Evolutionary conservation across 2,888 invertebrate genomes (phyloP), one percentile per base, ranked within the genome.

Genomic region (Drosophila prolongata): DNA sequence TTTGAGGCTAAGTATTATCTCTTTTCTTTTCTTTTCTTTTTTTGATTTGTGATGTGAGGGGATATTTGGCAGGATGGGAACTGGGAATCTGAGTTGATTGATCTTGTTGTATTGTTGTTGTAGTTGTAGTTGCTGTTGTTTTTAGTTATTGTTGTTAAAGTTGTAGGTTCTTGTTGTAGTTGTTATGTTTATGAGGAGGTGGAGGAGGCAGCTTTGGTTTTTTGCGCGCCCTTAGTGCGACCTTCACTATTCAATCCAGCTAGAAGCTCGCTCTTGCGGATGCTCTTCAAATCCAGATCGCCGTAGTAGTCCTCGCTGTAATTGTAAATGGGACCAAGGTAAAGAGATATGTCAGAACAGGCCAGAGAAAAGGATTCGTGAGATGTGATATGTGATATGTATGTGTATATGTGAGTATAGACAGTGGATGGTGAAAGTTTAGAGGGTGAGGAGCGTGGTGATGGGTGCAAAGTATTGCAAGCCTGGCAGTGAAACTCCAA

Each of bases 251-350:
- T 90, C 90, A 96, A 94, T 89, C 97, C 97, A 90, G 96, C 95
- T 92, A 97, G 95, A 89, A 97, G 95, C 93, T 98, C 97, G 93
- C 97, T 97, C 95, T 98, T 98, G 94, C 97, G 95, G 95, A 97
- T 97, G 94, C 95, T 95, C 95, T 98, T 98, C 94, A 98, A 94
- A 93, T 98, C 98, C 95, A 97, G 94, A 93, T 97, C 97, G 87
- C 98, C 98, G 92, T 98, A 98, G 95, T 98, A 98, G 95, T 98
- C 97, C 95, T 98, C 97, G 94, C 98, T 97, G 96, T 94, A 95
- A 94, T 91, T 89, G 90, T 87, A 90, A 87, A 87, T 64, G 65
- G 87, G 90, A 86, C 86, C 79, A 75, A 79, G 88, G 87, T 86
- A 79, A 83, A 88, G 80, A 88, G 77, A 79, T 75, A 82, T 83